Conservation (phyloP, 2,888 invertebrate genomes). For the Limnephilus marmoratus region DNA sequence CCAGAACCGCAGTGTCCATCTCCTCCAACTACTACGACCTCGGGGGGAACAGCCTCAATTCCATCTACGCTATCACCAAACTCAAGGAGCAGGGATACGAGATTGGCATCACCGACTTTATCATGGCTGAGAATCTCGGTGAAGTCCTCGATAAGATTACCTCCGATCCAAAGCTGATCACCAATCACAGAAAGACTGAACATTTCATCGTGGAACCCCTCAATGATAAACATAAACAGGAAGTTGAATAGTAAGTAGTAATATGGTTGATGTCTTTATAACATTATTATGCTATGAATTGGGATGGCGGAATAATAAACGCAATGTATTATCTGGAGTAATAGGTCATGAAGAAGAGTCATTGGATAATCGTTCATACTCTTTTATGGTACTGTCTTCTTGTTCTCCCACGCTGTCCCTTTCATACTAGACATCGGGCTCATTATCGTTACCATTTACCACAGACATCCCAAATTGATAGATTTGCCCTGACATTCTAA, state of each 20-base stretch:
- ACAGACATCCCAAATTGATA: too few relatives aligned
- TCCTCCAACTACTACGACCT: slow-evolving; percentile 89
- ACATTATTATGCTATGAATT: too few relatives aligned
- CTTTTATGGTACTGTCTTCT: too few relatives aligned
- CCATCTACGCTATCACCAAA: slow-evolving; percentile 88
- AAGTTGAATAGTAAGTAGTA: slow-evolving; percentile 80
- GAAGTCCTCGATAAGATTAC: slow-evolving; percentile 82
- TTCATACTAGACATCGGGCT: too few relatives aligned
- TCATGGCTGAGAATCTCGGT: slow-evolving; percentile 83
- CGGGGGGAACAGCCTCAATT: slow-evolving; percentile 92
- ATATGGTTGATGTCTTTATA: neutral
- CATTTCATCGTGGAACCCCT: slow-evolving; percentile 77
- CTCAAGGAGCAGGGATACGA: slow-evolving; percentile 86
- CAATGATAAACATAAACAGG: slow-evolving; percentile 80
- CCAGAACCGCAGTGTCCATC: slow-evolving; percentile 79
- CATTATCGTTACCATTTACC: too few relatives aligned
- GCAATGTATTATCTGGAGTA: too few relatives aligned
- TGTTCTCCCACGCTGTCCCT: too few relatives aligned
- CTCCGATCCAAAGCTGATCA: slow-evolving; percentile 67
- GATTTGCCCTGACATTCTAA: too few relatives aligned
- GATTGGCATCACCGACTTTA: slow-evolving; percentile 90
- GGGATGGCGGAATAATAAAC: too few relatives aligned
- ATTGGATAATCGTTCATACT: too few relatives aligned
- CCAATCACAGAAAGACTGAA: slow-evolving; percentile 66
- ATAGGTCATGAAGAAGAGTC: too few relatives aligned